These are phyloP conservation scores for Otocyon megalotis DNA, from an alignment of 2,113 vertebrate species.

Conservation along the genomic window DNA sequence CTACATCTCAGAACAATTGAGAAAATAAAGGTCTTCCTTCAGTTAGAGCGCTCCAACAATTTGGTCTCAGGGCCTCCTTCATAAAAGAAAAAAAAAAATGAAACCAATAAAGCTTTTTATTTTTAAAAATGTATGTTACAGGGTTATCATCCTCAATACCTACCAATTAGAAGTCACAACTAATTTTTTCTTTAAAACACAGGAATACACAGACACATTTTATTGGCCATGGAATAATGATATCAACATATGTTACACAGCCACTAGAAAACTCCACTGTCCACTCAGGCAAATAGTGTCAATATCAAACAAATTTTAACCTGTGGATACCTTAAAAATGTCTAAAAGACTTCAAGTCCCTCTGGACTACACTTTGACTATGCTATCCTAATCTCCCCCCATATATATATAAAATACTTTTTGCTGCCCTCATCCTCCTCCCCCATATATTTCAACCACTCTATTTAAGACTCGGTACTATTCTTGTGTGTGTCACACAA, in stretches of 20 bases:
- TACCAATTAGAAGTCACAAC: not conserved
- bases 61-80: not conserved
- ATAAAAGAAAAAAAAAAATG: not conserved
- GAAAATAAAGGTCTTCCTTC: not conserved
- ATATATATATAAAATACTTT: not conserved
- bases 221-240: not conserved
- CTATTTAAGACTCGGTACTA: not conserved
- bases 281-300: not conserved
- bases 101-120: not conserved
- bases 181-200: not conserved
- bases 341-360: not conserved
- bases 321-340: rapidly evolving
- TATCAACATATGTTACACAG: not conserved
- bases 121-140: not conserved
- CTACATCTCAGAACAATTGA: not conserved
- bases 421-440: not conserved
- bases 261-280: not conserved
- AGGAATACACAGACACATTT: not conserved
- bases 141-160: not conserved
- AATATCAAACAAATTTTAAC: not conserved
- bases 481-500: not conserved
- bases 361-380: not conserved
- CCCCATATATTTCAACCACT: not conserved
- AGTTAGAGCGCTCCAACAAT: not conserved
- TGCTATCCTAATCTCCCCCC: no score